A percentile compares a stretch with the other conserved stretches of the same genome.
Evolutionary conservation across 2,113 vertebrate species (phyloP).

Genomic region (Asarcornis scutulata): DNA sequence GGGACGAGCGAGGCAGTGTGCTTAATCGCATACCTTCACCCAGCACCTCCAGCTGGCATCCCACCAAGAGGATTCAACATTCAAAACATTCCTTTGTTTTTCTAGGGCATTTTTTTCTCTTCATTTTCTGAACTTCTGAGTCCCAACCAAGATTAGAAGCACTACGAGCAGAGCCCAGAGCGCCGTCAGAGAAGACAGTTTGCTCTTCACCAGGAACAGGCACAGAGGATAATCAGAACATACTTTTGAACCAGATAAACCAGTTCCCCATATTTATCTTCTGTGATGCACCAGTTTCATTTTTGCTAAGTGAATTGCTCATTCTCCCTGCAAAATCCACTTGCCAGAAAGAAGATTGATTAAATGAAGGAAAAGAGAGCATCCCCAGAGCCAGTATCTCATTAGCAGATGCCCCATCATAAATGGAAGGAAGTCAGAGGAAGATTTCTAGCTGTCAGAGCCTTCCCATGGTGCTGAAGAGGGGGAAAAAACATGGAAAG

Average conservation of each 20-base stretch:
- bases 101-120: not conserved
- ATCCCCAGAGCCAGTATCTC: not conserved
- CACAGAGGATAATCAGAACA: not conserved
- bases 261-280: constrained; percentile 51
- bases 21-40: not conserved
- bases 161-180: not conserved
- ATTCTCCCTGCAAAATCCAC: not conserved
- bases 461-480: not conserved
- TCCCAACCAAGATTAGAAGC: not conserved
- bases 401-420: not conserved
- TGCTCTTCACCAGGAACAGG: not conserved
- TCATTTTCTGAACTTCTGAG: not conserved
- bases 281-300: not conserved
- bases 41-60: constrained; percentile 6
- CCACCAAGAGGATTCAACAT: not conserved
- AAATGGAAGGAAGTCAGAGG: not conserved
- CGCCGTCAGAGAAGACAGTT: not conserved
- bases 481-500: rapidly evolving
- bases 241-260: constrained; percentile 48
- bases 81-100: constrained; percentile 26
- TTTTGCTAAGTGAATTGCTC: not conserved
- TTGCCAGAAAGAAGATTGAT: not conserved
- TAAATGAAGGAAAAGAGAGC: not conserved
- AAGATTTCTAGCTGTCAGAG: not conserved
- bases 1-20: not conserved